Base-by-base conservation (phyloP, 2,797 vertebrate species). In the Acrossocheilus wenchowensis region DNA sequence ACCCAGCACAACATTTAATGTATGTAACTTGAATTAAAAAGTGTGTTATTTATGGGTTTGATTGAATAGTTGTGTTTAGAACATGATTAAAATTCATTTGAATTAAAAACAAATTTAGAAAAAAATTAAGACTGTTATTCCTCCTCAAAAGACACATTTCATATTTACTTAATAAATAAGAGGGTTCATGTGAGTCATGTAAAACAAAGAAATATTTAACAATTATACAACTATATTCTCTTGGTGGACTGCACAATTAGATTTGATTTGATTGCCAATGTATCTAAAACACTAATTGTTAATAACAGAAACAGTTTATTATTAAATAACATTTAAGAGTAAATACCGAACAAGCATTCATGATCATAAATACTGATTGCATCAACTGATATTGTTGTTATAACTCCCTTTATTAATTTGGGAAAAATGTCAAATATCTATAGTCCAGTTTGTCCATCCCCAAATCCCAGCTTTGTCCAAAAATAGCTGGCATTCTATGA, bases 311-410 rank as follows among this genome's bases (percentile, higher is more conserved):
- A 14, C 23, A 1, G 39, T 39, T 50, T 39, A 41, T 66, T 77
- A 41, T 75, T 50, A 77, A 45, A 78, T 15, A 71, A 71, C 52
- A 85, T 36, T 21, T 36, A 68, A 68, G 34, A 68, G 34, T 21
- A 69, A 39, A 69, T 10, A 19, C 62, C 10, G 4, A 71, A 57
- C 45, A 52, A 48, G 57, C 60, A 23, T 57, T 30, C n/a, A 34
- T 69, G 66, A 71, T 39, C 45, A 71, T 57, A 85, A 79, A 85
- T 43, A 85, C 50, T 48, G 50, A 85, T 45, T 72, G 34, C 48
- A 30, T 34, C 23, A 7, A 81, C 19, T 23, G 17, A 52, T 26
- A 81, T 4, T 50, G 43, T 54, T 26, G 36, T 57, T 68, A 66
- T n/a, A 50, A 75, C 57, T 66, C 54, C 30, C 30, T 62, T 79